Evolutionary conservation across 1,140 invertebrate species (phyloP).

Genomic region (Hormaphis cornu): DNA sequence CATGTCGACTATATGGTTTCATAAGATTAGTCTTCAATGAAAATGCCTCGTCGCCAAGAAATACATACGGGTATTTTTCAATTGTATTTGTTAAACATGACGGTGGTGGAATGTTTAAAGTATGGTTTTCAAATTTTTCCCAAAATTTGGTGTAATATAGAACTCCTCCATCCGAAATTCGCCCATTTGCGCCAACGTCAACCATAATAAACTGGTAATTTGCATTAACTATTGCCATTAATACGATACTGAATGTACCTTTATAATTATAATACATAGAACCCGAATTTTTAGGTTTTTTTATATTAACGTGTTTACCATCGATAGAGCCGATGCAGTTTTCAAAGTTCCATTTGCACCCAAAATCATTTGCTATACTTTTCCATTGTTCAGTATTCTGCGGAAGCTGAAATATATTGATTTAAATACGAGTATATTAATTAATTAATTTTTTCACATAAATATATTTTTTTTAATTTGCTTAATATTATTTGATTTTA

Average conservation of each 20-base stretch:
- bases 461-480: background rate
- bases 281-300: no score
- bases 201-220: no score
- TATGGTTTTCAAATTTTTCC: slow-evolving; percentile 34
- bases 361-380: no score
- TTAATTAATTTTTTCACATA: background rate
- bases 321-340: no score
- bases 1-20: slow-evolving; percentile 39
- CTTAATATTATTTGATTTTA: background rate
- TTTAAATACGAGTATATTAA: background rate
- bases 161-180: slow-evolving; percentile 41
- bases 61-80: slow-evolving; percentile 41
- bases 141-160: slow-evolving; percentile 39
- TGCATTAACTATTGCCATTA: no score
- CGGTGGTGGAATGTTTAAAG: slow-evolving; percentile 28
- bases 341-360: no score
- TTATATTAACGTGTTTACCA: no score
- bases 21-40: slow-evolving; percentile 40
- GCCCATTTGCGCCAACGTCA: slow-evolving; percentile 42
- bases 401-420: background rate
- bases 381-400: no score
- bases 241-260: no score
- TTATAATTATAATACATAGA: no score
- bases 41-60: no score
- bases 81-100: slow-evolving; percentile 35